phyloP scores from a whole-genome alignment of 2,113 vertebrate species.

The Electrona antarctica region DNA sequence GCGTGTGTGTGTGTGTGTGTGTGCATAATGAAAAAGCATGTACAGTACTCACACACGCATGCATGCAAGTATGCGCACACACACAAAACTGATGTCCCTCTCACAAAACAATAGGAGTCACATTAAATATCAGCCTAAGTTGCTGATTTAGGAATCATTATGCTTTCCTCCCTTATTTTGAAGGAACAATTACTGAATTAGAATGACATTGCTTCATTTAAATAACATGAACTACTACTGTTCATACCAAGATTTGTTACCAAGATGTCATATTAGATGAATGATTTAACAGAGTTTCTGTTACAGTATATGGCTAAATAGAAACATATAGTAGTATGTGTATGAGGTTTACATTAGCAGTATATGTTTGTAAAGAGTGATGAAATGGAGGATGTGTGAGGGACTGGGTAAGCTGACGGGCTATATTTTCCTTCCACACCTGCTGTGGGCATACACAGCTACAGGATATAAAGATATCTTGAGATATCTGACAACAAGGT shows the following conservation, averaged over 20 bases:
- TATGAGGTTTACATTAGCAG: background rate
- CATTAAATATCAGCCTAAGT: too few relatives aligned
- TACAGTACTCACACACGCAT: background rate
- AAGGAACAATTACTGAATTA: too few relatives aligned
- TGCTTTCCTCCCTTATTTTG: too few relatives aligned
- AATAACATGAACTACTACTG: too few relatives aligned
- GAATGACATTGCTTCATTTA: too few relatives aligned
- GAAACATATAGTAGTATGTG: background rate
- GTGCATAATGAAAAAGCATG: background rate
- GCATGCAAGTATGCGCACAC: too few relatives aligned
- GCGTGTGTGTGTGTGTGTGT: too few relatives aligned
- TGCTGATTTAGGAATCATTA: too few relatives aligned
- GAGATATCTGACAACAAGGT: constrained; percentile 15
- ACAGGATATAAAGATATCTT: constrained; percentile 10
- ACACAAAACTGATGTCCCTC: too few relatives aligned
- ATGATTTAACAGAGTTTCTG: background rate
- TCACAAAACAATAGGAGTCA: too few relatives aligned
- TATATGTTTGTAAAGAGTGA: constrained; percentile 7
- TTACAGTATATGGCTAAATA: background rate
- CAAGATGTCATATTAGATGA: background rate
- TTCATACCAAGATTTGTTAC: too few relatives aligned
- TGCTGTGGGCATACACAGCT: constrained; percentile 6
- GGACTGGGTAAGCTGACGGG: background rate
- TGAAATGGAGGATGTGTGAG: constrained; percentile 21
- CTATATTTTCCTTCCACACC: constrained; percentile 28